phyloP scores from a whole-genome alignment of 2,113 vertebrate genomes.

The Odontophorus gujanensis region DNA sequence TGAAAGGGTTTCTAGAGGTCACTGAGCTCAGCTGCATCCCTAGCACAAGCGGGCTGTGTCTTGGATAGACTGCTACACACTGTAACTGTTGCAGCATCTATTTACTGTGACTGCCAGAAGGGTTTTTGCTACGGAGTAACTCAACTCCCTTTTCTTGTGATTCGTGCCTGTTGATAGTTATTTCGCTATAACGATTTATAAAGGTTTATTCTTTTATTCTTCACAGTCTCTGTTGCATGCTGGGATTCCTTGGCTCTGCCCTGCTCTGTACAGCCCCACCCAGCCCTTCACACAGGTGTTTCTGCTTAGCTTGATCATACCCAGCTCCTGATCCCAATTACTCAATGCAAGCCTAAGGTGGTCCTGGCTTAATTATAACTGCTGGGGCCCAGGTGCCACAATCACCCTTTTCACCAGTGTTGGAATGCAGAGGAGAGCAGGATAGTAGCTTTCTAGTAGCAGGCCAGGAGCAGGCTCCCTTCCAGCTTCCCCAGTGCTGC shows the following conservation, averaged over 20 bases:
- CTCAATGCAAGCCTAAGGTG: neutral
- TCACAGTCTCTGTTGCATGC: accelerated
- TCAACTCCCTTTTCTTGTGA: neutral
- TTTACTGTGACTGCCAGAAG: neutral
- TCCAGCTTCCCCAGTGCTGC: accelerated
- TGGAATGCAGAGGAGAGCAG: neutral
- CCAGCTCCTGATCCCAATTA: neutral
- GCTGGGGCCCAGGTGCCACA: neutral
- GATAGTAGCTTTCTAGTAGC: neutral
- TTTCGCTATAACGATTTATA: accelerated
- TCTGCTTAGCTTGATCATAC: too few relatives aligned
- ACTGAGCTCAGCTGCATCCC: neutral
- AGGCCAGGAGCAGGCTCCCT: neutral
- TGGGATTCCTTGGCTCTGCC: neutral
- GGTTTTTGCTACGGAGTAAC: neutral
- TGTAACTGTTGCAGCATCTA: neutral
- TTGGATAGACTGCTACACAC: neutral
- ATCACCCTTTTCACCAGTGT: too few relatives aligned
- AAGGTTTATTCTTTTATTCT: neutral
- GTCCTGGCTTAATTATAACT: neutral
- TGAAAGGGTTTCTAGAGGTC: neutral
- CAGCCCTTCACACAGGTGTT: neutral
- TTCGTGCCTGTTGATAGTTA: neutral
- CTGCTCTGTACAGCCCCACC: accelerated
- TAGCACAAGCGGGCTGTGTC: accelerated